Evolutionary conservation across 30 jellyfish, hydroid and myxozoan genomes (phyloP), one percentile per base, ranked within the genome.

Genomic region (Aurelia aurita complex sp. Pacific): DNA sequence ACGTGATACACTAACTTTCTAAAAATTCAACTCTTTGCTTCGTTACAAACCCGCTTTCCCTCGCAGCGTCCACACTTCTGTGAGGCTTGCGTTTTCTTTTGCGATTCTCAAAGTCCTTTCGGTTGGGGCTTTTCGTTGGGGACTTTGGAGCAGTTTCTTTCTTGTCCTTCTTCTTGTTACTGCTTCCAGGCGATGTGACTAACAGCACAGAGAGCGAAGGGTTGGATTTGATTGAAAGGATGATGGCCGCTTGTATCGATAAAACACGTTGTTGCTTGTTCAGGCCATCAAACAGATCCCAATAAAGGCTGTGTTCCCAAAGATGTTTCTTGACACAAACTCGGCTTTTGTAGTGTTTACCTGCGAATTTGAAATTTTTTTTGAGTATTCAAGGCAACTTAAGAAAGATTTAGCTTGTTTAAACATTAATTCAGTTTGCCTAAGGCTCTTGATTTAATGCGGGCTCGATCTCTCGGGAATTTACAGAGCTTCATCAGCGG

Each of bases 271-370:
- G 98, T 76, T 94, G 98, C 76, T 94, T 94, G 88, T 84, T 94
- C 80, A 94, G 84, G 18, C 98, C 98, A 54, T 94, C 98, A 64
- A 94, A 94, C 81, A 94, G 36, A 74, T 94, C 98, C 98, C 98
- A 94, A 68, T 94, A 94, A 1, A 94, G 79, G 77, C 98, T 94
- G 77, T 94, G 98, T 65, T 94, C 98, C 98, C 98, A 94, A 0
- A 88, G 90, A 76, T 94, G 98, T 70, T 94, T 94, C 89, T 94
- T 94, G 12, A 94, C 98, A 65, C 98, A 94, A 42, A 94, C 98
- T 29, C 94, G 94, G 80, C 98, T 94, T 65, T 94, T 94, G 91
- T 94, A 94, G 79, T 94, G 94, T 84, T 94, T 94, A 50, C 98
- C 98, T 94, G 74, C 63, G 81, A 70, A 80, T 43, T 32, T 10